Evolutionary conservation across 1,140 invertebrate species (phyloP).

Genomic region (Megathymus violae): DNA sequence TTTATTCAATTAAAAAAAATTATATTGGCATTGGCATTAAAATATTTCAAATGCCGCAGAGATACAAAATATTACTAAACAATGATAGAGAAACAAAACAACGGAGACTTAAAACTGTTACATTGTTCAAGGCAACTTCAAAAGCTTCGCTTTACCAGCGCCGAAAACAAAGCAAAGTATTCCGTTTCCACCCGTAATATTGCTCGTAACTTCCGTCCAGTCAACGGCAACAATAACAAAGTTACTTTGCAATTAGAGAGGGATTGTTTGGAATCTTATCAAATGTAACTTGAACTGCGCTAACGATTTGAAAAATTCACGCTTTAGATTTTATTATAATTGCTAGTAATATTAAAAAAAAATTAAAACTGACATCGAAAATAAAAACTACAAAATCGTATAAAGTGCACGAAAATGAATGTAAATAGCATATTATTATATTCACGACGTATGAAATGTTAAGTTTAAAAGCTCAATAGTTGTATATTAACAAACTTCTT

Average conservation of each 20-base stretch:
- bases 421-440: no score
- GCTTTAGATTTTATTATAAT: slow-evolving; percentile 1
- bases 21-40: no score
- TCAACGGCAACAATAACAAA: slow-evolving; percentile 58
- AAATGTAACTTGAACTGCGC: slow-evolving; percentile 38
- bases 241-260: slow-evolving; percentile 62
- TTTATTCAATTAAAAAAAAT: no score
- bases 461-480: no score
- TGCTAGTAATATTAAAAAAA: no score
- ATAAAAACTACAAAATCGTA: no score
- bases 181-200: slow-evolving; percentile 42
- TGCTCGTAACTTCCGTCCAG: slow-evolving; percentile 43
- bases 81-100: slow-evolving; percentile 7
- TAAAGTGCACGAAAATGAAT: no score
- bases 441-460: no score
- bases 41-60: background rate
- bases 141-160: slow-evolving; percentile 27
- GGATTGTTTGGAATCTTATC: slow-evolving; percentile 44
- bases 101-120: slow-evolving; percentile 19
- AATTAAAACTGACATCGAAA: no score
- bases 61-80: slow-evolving; percentile 3
- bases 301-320: slow-evolving; percentile 3
- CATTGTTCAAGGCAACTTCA: slow-evolving; percentile 17
- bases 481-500: no score
- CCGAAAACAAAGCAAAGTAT: slow-evolving; percentile 45